Conservation (phyloP, 1,140 invertebrate genomes). For the Trichogramma pretiosum region DNA sequence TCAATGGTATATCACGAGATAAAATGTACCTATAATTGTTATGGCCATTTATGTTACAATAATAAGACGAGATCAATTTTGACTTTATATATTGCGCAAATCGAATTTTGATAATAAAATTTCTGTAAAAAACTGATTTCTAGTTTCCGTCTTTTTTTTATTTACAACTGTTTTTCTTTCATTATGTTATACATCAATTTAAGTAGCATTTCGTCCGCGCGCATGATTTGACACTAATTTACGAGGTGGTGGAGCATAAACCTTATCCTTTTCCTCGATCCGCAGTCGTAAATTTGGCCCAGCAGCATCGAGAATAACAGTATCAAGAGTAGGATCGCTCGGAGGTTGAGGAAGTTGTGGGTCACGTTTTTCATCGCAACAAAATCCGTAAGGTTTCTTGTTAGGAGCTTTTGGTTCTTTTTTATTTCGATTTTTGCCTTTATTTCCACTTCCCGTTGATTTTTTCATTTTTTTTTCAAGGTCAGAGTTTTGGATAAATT, state of each 20-base stretch:
- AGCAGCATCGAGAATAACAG: constrained; percentile 15
- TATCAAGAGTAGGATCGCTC: constrained; percentile 10
- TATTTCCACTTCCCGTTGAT: neutral
- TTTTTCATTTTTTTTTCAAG: constrained; percentile 5
- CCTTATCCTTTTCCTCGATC: constrained; percentile 15
- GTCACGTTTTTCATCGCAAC: constrained; percentile 27
- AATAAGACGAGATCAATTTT: too few relatives aligned
- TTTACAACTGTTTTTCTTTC: too few relatives aligned
- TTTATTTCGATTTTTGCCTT: constrained; percentile 6
- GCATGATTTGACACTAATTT: too few relatives aligned
- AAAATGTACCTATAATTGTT: too few relatives aligned
- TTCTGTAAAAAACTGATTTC: too few relatives aligned
- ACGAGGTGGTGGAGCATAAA: too few relatives aligned
- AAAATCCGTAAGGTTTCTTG: constrained; percentile 33
- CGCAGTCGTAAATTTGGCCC: constrained; percentile 29
- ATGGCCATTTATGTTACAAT: too few relatives aligned
- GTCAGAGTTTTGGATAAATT: too few relatives aligned
- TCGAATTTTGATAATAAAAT: constrained; percentile 16
- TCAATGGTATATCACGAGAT: too few relatives aligned
- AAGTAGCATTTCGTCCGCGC: too few relatives aligned
- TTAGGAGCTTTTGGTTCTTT: constrained; percentile 13
- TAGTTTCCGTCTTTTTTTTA: too few relatives aligned
- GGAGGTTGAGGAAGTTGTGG: constrained; percentile 19
- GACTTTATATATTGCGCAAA: constrained; percentile 9
- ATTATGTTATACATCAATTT: too few relatives aligned